Evolutionary conservation across 2,797 vertebrate genomes (phyloP).

Genomic region (Anas acuta): DNA sequence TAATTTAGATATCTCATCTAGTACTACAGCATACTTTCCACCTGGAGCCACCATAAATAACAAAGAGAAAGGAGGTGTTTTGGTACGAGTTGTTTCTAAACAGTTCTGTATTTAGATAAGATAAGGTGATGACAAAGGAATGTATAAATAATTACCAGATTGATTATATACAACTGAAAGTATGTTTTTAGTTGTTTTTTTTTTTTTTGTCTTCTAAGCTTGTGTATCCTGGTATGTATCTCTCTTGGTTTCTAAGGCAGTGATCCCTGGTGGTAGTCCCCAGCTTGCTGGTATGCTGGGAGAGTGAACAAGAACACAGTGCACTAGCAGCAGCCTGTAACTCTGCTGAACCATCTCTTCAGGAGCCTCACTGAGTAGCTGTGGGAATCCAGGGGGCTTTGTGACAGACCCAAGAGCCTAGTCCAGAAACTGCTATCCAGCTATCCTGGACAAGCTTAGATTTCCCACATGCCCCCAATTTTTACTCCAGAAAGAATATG

Average conservation of each 20-base stretch:
- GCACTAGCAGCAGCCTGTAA: not conserved
- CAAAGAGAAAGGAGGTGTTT: conserved; percentile 82
- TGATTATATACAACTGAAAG: not conserved
- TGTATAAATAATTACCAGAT: not conserved
- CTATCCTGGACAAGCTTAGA: not conserved
- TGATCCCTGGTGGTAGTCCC: not conserved
- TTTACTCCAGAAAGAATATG: not conserved
- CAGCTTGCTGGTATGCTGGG: not conserved
- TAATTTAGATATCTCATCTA: conserved; percentile 88
- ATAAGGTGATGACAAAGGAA: not conserved
- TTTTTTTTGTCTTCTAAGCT: not conserved
- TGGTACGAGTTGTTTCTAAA: conserved; percentile 82
- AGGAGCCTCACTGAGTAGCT: not conserved
- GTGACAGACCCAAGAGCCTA: not conserved
- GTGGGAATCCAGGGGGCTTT: not conserved
- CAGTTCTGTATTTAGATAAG: conserved; percentile 2
- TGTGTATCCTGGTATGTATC: not conserved
- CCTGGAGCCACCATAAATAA: conserved; percentile 87
- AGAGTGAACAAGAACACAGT: not conserved
- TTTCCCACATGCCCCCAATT: not conserved
- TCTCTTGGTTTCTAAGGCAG: not conserved
- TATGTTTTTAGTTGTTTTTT: not conserved
- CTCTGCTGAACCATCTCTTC: not conserved
- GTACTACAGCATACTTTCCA: conserved; percentile 90
- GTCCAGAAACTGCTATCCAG: not conserved